Percentiles rank a stretch among this genome's conserved stretches.
phyloP scores from a whole-genome alignment of 1,140 invertebrate species.

The Wiebesia pumilae region DNA sequence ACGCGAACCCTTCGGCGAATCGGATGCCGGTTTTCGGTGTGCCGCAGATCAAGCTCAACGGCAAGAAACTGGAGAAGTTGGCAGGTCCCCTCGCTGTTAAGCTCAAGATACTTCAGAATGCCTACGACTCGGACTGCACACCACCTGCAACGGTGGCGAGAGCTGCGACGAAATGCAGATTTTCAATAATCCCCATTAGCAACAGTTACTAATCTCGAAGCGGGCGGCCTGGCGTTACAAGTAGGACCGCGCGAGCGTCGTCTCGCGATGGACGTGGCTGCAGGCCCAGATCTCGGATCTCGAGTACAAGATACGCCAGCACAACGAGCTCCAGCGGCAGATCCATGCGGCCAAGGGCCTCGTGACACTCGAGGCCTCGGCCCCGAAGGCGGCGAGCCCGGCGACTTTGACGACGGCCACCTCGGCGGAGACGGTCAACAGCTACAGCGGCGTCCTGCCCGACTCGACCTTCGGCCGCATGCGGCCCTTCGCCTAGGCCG shows the following conservation, averaged over 20 bases:
- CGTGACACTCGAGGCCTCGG: constrained; percentile 69
- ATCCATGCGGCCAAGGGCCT: constrained; percentile 78
- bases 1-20: constrained; percentile 63
- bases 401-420: constrained; percentile 48
- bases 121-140: constrained; percentile 93
- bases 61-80: constrained; percentile 78
- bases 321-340: constrained; percentile 86
- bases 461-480: constrained; percentile 75
- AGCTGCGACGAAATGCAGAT: constrained; percentile 92
- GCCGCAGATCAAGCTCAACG: constrained; percentile 74
- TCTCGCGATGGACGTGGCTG: constrained; percentile 92
- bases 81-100: constrained; percentile 82
- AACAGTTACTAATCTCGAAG: constrained; percentile 83
- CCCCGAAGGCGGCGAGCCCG: constrained; percentile 40
- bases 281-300: constrained; percentile 93
- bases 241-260: constrained; percentile 85
- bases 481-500: constrained; percentile 76
- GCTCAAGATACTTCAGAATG: constrained; percentile 81
- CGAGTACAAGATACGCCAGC: constrained; percentile 93
- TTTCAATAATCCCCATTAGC: constrained; percentile 86
- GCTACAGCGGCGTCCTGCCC: constrained; percentile 79
- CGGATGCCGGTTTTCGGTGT: constrained; percentile 70
- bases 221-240: constrained; percentile 91
- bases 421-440: constrained; percentile 72
- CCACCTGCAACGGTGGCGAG: constrained; percentile 93